Base-by-base conservation (phyloP, 2,888 invertebrate species). In the Stramonita haemastoma region DNA sequence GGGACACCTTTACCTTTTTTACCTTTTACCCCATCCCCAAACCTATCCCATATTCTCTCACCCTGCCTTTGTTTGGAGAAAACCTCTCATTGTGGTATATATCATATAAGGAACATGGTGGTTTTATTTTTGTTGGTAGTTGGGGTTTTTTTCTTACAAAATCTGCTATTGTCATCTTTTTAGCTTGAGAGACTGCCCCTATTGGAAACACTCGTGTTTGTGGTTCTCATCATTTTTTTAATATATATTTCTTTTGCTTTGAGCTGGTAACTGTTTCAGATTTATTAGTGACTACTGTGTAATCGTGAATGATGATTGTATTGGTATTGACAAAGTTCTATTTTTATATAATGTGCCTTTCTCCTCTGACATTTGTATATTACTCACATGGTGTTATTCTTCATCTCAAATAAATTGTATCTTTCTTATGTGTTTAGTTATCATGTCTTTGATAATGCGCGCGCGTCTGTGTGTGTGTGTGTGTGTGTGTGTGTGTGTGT, bases 371-470 rank as follows among this genome's bases (percentile, higher is more conserved):
- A 73, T 77, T 87, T 87, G 87, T 77, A 87, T 87, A 36, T n/a
- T 77, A 87, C 83, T 36, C 56, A 60, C 88, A 26, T 84, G 8
- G 26, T 57, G 26, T 36, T 34, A 46, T 26, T 83, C 83, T 81
- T 79, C 88, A 84, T 88, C 88, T 86, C 22, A 60, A 86, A 66
- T 86, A 86, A 86, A 86, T 60, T 56, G 26, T 66, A 29, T 86
- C 32, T 57, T 85, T 85, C 19, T 26, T 85, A 29, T 15, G n/a
- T n/a, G 73, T n/a, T 26, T 73, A n/a, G 2, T 1, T 60, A 13
- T 60, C 60, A 60, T 19, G 60, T 22, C n/a, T 73, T 6, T 73
- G 11, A n/a, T n/a, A 29, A 8, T 73, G 2, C 6, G 13, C n/a
- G 13, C 73, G 4, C 4, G 13, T 32, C 17, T 34, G 34, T 79